phyloP scores from a whole-genome alignment of 2,888 invertebrate species.

The Ormyrus rosae region DNA sequence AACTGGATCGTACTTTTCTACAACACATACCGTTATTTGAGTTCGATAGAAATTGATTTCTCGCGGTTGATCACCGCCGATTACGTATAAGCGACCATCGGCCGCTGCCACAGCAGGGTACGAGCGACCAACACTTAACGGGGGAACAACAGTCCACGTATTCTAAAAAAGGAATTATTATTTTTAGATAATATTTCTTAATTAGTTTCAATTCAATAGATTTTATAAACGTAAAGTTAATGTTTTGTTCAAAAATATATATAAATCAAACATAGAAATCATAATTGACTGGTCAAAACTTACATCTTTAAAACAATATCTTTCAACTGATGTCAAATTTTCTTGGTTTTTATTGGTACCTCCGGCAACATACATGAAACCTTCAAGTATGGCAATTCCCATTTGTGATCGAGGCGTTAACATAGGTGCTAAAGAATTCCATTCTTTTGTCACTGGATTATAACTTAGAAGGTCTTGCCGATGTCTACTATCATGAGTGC shows the following conservation, averaged over 20 bases:
- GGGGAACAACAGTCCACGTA: constrained; percentile 87
- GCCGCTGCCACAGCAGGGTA: constrained; percentile 91
- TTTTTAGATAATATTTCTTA: neutral
- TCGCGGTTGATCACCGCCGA: constrained; percentile 90
- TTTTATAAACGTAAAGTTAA: neutral
- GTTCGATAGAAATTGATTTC: constrained; percentile 90
- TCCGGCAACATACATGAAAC: constrained; percentile 91
- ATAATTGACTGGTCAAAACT: constrained; percentile 56
- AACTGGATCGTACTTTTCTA: constrained; percentile 90
- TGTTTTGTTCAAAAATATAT: neutral
- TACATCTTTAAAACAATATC: constrained; percentile 88
- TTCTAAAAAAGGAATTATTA: constrained; percentile 76
- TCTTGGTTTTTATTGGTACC: constrained; percentile 90
- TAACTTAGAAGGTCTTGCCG: constrained; percentile 88
- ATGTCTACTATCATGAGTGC: constrained; percentile 87
- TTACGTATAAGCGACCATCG: constrained; percentile 88
- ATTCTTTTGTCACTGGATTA: constrained; percentile 88
- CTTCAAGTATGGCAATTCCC: constrained; percentile 91
- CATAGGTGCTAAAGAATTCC: constrained; percentile 87
- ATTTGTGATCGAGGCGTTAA: constrained; percentile 90
- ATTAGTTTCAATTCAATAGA: neutral
- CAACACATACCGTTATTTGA: constrained; percentile 88
- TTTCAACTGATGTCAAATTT: constrained; percentile 88
- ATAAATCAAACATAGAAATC: constrained; percentile 9
- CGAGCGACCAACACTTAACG: constrained; percentile 85